These are phyloP conservation scores for Stenoptilia bipunctidactyla DNA, from an alignment of 2,888 invertebrate genomes.

Conservation along the genomic window DNA sequence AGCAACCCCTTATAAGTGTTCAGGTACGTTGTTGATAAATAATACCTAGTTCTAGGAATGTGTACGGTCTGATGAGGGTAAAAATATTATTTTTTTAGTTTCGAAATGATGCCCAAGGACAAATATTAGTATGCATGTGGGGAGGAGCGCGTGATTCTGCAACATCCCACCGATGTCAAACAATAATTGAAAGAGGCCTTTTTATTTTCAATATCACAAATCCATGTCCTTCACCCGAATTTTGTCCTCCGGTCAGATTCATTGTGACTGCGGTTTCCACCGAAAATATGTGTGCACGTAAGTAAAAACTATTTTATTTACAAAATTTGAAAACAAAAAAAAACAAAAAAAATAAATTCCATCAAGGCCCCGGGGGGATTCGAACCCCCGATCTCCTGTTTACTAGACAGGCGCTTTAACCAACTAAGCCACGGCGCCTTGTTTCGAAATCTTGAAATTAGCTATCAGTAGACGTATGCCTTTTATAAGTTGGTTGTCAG, in stretches of 20 bases:
- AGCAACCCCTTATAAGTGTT: conserved; percentile 35
- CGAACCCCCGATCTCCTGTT: conserved; percentile 72
- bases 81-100: no score
- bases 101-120: conserved; percentile 64
- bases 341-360: conserved; percentile 10
- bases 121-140: conserved; percentile 72
- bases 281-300: conserved; percentile 73
- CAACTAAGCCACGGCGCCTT: conserved; percentile 71
- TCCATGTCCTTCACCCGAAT: conserved; percentile 56
- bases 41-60: no score
- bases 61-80: no score
- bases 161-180: conserved; percentile 55
- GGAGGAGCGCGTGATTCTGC: conserved; percentile 35
- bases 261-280: conserved; percentile 58
- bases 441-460: conserved; percentile 23
- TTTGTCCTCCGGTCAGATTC: conserved; percentile 67
- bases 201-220: conserved; percentile 58
- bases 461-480: no score
- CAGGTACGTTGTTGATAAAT: no score
- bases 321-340: conserved; percentile 8
- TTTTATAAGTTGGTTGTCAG: no score
- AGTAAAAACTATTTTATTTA: conserved; percentile 22
- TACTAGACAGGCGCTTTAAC: conserved; percentile 72
- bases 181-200: conserved; percentile 44
- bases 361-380: conserved; percentile 67